Percentiles rank a stretch among this genome's conserved stretches.
These are phyloP conservation scores for Melieria omissa DNA, from an alignment of 2,888 invertebrate species.

Conservation along the genomic window DNA sequence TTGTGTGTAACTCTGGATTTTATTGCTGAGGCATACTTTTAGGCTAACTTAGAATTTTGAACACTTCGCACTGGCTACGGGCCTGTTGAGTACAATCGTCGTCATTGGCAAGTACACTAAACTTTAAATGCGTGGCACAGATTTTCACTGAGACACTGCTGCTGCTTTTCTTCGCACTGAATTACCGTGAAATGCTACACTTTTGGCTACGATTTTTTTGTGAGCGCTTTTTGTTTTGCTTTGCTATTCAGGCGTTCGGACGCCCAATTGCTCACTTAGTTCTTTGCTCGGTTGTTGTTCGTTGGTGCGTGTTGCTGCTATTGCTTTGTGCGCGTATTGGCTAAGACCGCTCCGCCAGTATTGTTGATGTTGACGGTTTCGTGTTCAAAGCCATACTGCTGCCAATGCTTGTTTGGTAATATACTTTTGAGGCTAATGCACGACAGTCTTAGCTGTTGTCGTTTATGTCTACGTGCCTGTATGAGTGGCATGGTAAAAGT, in stretches of 20 bases:
- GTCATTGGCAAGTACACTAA: no score
- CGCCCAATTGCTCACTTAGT: no score
- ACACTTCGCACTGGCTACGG: no score
- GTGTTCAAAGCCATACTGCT: slow-evolving; percentile 55
- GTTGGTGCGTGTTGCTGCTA: slow-evolving; percentile 1
- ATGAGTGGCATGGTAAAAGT: slow-evolving; percentile 19
- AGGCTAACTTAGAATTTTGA: no score
- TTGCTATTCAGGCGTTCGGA: no score
- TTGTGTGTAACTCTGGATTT: no score
- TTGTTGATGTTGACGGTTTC: slow-evolving; percentile 50
- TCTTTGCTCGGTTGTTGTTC: not conserved
- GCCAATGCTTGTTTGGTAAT: slow-evolving; percentile 39
- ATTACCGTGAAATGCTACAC: not conserved
- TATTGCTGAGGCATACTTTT: no score
- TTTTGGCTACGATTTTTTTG: not conserved
- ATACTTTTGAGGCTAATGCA: slow-evolving; percentile 41
- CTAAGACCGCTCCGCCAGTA: slow-evolving; percentile 14
- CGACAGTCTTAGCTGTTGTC: slow-evolving; percentile 24
- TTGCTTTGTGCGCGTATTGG: not conserved
- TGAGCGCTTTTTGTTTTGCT: not conserved
- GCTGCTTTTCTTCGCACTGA: not conserved
- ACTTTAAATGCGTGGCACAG: no score
- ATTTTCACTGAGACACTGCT: no score
- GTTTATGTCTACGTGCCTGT: slow-evolving; percentile 15
- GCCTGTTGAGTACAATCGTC: no score